A percentile compares a stretch with the other conserved stretches of the same genome.
These are phyloP conservation scores for Phylloscopus trochiloides DNA, from an alignment of 2,113 vertebrate genomes.

Conservation along the genomic window DNA sequence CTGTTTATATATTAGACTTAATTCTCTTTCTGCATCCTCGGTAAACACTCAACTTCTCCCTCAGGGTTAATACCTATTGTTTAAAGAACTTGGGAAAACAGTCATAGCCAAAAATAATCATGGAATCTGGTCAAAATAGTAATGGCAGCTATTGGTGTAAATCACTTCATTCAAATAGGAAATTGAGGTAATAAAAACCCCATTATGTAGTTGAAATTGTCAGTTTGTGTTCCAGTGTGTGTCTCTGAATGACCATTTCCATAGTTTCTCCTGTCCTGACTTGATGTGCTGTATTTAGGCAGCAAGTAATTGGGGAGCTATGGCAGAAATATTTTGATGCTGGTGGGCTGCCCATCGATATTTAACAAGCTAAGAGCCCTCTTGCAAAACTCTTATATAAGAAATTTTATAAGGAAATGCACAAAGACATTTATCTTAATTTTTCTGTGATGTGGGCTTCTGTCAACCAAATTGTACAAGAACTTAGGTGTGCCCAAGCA, in stretches of 20 bases:
- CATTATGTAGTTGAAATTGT: neutral
- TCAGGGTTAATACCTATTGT: neutral
- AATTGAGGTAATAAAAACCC: neutral
- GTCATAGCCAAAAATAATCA: neutral
- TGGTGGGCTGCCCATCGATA: neutral
- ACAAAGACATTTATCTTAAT: neutral
- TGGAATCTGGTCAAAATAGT: neutral
- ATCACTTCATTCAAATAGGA: neutral
- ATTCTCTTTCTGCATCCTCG: neutral
- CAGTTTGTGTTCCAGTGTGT: neutral
- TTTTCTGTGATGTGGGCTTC: neutral
- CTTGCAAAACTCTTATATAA: neutral
- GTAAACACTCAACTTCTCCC: neutral
- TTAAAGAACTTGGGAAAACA: neutral
- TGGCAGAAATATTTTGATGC: neutral
- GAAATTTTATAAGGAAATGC: neutral
- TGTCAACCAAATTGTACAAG: neutral
- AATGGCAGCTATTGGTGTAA: neutral
- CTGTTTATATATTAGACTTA: neutral
- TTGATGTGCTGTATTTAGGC: neutral
- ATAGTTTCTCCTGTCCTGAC: neutral
- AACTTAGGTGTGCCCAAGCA: neutral
- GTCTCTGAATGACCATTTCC: neutral
- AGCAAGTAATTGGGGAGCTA: neutral
- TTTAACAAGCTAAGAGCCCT: neutral